Percentiles rank a stretch among this genome's conserved stretches.
Evolutionary conservation across 2,888 invertebrate species (phyloP).

Genomic region (Plagiodera versicolora): DNA sequence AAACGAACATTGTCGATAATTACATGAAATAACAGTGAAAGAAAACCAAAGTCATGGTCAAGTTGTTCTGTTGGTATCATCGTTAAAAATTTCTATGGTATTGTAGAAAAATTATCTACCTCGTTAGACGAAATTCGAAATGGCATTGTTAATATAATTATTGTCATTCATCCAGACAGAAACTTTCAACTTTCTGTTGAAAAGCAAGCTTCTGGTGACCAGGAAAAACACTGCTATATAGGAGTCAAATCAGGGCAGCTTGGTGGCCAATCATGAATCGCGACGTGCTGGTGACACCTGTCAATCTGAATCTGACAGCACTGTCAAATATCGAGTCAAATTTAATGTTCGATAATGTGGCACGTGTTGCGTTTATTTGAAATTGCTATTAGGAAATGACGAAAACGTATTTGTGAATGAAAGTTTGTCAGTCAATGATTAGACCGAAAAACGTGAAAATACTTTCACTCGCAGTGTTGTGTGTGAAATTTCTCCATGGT

Average conservation of each 20-base stretch:
- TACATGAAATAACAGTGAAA: background rate
- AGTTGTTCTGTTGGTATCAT: background rate
- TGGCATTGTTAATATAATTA: background rate
- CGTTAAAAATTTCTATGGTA: background rate
- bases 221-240: too few relatives aligned
- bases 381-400: background rate
- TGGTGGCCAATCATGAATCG: too few relatives aligned
- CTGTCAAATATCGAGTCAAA: too few relatives aligned
- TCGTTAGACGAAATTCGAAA: background rate
- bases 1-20: background rate
- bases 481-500: background rate
- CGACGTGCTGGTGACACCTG: too few relatives aligned
- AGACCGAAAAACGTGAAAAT: slow-evolving; percentile 3
- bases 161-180: background rate
- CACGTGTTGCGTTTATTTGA: background rate
- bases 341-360: background rate
- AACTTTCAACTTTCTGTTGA: too few relatives aligned
- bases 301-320: too few relatives aligned
- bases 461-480: slow-evolving; percentile 7
- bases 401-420: slow-evolving; percentile 11
- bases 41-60: slow-evolving; percentile 3
- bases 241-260: too few relatives aligned
- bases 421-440: slow-evolving; percentile 1
- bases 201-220: too few relatives aligned
- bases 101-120: background rate